Conservation (phyloP, 2,888 invertebrate species). For the Dolomedes plantarius region DNA sequence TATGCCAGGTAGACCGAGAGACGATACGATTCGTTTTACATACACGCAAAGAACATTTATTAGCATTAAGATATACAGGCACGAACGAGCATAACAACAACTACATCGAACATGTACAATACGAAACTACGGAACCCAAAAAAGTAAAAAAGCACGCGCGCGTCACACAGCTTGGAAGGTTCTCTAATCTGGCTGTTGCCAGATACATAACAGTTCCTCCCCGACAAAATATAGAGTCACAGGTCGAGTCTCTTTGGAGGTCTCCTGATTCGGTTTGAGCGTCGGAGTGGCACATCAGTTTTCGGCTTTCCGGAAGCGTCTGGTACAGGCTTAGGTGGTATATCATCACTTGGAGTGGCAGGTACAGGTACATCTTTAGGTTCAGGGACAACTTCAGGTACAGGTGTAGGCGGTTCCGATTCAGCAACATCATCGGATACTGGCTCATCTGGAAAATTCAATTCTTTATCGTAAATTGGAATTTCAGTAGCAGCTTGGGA, state of each 20-base stretch:
- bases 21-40: conserved; percentile 41
- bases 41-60: conserved; percentile 35
- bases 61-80: conserved; percentile 38
- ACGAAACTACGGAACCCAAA: conserved; percentile 31
- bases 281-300: conserved; percentile 38
- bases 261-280: conserved; percentile 43
- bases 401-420: conserved; percentile 42
- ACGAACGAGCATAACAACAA: conserved; percentile 44
- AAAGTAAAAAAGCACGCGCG: conserved; percentile 33
- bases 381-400: conserved; percentile 36
- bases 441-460: conserved; percentile 52
- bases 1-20: conserved; percentile 49
- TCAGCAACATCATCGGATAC: conserved; percentile 52
- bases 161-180: conserved; percentile 49
- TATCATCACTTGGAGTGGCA: conserved; percentile 16
- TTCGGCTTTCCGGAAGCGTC: conserved; percentile 18
- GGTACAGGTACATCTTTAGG: conserved; percentile 24
- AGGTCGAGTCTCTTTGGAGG: conserved; percentile 45
- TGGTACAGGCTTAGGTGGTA: conserved; percentile 18
- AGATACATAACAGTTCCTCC: conserved; percentile 39
- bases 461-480: conserved; percentile 50
- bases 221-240: conserved; percentile 24
- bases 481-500: conserved; percentile 48
- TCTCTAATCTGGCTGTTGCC: conserved; percentile 45
- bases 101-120: conserved; percentile 38